Base-by-base conservation (phyloP, 37 sponge, comb jelly and placozoan species). In the Geodia barretti region DNA sequence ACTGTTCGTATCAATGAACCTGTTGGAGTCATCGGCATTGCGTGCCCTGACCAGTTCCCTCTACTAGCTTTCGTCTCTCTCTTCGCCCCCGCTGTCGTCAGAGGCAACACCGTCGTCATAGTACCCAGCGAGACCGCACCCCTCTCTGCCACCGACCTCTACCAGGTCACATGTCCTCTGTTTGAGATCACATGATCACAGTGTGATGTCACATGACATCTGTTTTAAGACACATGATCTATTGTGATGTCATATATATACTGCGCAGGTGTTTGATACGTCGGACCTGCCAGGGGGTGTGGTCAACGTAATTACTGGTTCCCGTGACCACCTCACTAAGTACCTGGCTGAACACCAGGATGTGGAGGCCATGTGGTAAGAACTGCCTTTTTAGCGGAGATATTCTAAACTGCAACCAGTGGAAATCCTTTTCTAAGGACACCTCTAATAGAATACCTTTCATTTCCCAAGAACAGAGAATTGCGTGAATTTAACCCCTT, bases 201-300 rank as follows among this genome's bases (percentile, higher is more conserved):
- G 4, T 75, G 76, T 2, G 28, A 75, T 75, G 38, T 9, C 26
- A 65, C 19, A 21, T 24, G 7, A 64, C 30, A 24, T 64, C 30
- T 64, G 66, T 8, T 64, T 71, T 8, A 23, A 33, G 20, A 14
- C 23, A 19, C 74, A 4, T 58, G 58, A 59, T 54, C 30, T 28
- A 60, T 4, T 71, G 64, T 74, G 5, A 20, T 69, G 20, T n/a
- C n/a, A n/a, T n/a, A n/a, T n/a, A n/a, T n/a, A n/a, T 34, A 36
- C 60, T 0, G 59, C 43, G 8, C 64, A 96, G 97, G 95, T 97
- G 41, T 96, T 98, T 84, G 97, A 94, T 59, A 96, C 97, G 20
- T 96, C 97, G n/a, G 99, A 98, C 68, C 79, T 98, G 2, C 99
- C 99, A 47, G 99, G 99, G 40, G 99, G 99, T 71, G 99, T 98